Percentiles rank a stretch among this genome's conserved stretches.
Evolutionary conservation across 2,888 invertebrate genomes (phyloP).

Genomic region (Ectemnius cavifrons): DNA sequence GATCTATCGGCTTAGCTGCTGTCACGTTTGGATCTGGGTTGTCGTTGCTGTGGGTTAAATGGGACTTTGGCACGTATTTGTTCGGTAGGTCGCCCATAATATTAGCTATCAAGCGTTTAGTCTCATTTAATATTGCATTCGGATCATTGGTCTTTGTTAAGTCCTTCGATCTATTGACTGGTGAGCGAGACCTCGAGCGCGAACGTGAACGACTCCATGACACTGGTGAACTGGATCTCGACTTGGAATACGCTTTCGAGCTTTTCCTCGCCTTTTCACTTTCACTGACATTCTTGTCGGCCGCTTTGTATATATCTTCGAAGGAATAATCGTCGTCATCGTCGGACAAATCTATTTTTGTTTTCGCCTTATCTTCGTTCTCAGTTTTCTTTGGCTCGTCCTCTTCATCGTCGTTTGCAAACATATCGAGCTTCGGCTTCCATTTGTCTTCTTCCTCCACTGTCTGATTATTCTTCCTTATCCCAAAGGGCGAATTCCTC

Average conservation of each 20-base stretch:
- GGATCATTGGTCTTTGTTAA: conserved; percentile 70
- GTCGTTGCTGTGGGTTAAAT: conserved; percentile 50
- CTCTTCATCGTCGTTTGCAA: conserved; percentile 74
- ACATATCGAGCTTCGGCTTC: conserved; percentile 75
- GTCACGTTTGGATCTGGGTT: conserved; percentile 22
- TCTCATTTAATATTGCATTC: conserved; percentile 79
- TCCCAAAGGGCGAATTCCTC: conserved; percentile 79
- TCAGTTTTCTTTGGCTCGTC: conserved; percentile 52
- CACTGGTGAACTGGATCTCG: conserved; percentile 64
- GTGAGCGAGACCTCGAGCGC: conserved; percentile 63
- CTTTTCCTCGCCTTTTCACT: conserved; percentile 82
- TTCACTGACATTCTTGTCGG: conserved; percentile 85
- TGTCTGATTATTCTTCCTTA: conserved; percentile 73
- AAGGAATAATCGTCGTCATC: conserved; percentile 91
- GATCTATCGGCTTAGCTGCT: conserved; percentile 26
- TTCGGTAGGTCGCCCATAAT: conserved; percentile 82
- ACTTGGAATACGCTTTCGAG: conserved; percentile 59
- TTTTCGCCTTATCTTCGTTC: conserved; percentile 69
- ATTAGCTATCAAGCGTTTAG: conserved; percentile 82
- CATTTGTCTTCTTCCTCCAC: conserved; percentile 72
- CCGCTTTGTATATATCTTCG: conserved; percentile 89
- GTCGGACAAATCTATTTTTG: conserved; percentile 82
- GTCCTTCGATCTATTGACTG: conserved; percentile 50
- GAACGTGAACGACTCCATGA: conserved; percentile 72
- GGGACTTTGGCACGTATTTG: conserved; percentile 71